Base-by-base conservation (phyloP, 2,113 vertebrate species). In the Gavialis gangeticus region DNA sequence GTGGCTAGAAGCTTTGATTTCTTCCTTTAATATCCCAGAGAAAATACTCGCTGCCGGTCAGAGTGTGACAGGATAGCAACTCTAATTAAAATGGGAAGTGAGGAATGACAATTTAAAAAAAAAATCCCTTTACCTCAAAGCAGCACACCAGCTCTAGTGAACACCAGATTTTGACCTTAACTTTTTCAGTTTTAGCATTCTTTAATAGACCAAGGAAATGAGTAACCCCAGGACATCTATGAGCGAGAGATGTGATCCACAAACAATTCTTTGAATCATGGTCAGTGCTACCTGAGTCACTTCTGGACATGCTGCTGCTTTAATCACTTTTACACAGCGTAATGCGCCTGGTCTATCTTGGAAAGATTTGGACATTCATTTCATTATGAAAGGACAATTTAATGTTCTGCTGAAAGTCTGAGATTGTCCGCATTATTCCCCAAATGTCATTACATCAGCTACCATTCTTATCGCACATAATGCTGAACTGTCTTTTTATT, bases 381-480 rank as follows among this genome's bases (percentile, higher is more conserved):
- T 94, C 91, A 78, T 95, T 94, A 85, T 54, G 93, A 89, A 95
- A 98, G 85, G 93, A 88, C 92, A 96, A 67, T 84, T 97, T 96
- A 62, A 89, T 88, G 67, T 97, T 97, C 92, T 96, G 28, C 56
- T 89, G 91, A 93, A 96, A 86, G 97, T 93, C 91, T 83, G 86
- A 88, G 77, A 81, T 93, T 97, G 96, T 91, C 96, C 91, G 95
- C 96, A 54, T 89, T 84, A 95, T 95, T 71, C 77, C 59, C 84
- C 75, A 93, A 92, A 96, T 95, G 95, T 93, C 89, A 97, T 96
- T 96, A 96, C 88, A 95, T 91, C 5, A 91, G 60, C 94, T 94
- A 95, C 90, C 82, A 58, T 93, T 97, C 91, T 94, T 90, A 88
- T 95, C 93, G 82, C 86, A 95, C 92, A 59, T 75, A 94, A 94